phyloP scores from a whole-genome alignment of 2,797 vertebrate genomes.

The Pseudomugil gertrudae region DNA sequence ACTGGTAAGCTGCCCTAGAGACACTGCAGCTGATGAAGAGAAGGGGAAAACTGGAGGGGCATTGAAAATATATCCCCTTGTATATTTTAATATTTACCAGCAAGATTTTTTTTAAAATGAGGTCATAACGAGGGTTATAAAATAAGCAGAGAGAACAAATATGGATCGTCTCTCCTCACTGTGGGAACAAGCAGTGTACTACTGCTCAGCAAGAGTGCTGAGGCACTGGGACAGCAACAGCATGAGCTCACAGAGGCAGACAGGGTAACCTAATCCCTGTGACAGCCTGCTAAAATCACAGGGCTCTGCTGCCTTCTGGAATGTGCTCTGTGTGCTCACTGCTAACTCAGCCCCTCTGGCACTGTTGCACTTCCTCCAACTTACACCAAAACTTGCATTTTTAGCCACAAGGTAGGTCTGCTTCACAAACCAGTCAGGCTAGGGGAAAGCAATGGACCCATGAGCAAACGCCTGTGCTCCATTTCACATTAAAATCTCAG shows the following conservation, averaged over 20 bases:
- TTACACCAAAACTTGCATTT: constrained; percentile 63
- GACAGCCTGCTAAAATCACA: constrained; percentile 84
- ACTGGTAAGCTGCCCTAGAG: constrained; percentile 2
- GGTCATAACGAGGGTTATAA: constrained; percentile 24
- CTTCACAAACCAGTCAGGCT: constrained; percentile 23
- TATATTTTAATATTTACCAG: background rate
- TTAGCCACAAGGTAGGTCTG: constrained; percentile 45
- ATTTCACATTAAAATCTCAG: constrained; percentile 30
- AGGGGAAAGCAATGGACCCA: background rate
- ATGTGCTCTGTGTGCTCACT: constrained; percentile 77
- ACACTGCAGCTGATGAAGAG: background rate
- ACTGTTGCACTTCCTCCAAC: constrained; percentile 67
- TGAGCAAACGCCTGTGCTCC: constrained; percentile 5
- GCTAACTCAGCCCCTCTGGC: constrained; percentile 72
- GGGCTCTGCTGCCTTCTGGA: constrained; percentile 79
- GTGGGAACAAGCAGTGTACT: constrained; percentile 40
- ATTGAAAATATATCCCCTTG: background rate
- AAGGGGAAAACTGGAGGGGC: background rate
- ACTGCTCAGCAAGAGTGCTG: constrained; percentile 48
- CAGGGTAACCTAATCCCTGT: constrained; percentile 82
- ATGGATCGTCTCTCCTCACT: constrained; percentile 31
- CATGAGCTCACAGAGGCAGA: constrained; percentile 80
- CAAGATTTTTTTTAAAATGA: background rate
- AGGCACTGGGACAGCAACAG: constrained; percentile 67
- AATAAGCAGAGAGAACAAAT: constrained; percentile 28